These are phyloP conservation scores for Chloropsis cyanopogon DNA, from an alignment of 2,113 vertebrate species.

Conservation along the genomic window DNA sequence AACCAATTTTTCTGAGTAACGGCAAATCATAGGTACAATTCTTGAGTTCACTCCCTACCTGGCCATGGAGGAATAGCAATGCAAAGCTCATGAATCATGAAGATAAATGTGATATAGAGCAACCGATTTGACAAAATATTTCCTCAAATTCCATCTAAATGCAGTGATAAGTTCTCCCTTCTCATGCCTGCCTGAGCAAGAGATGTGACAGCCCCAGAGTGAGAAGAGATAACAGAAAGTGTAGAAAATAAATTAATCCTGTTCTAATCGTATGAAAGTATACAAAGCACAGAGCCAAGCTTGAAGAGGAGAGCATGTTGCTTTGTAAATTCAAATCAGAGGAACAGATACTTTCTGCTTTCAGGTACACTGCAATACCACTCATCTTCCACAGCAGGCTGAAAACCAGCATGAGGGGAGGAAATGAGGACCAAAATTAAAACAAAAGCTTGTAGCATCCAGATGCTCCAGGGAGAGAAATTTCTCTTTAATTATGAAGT, in stretches of 20 bases:
- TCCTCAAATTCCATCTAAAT: background rate
- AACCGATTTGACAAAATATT: conserved; percentile 7
- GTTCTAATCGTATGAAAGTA: background rate
- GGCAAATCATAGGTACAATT: background rate
- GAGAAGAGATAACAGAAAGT: conserved; percentile 15
- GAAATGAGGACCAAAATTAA: conserved; percentile 10
- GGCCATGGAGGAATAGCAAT: background rate
- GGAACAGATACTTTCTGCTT: conserved; percentile 6
- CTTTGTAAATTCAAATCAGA: conserved; percentile 36
- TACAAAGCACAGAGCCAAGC: background rate
- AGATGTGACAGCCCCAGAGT: background rate
- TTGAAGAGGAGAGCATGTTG: conserved; percentile 6
- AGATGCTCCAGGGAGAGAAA: background rate
- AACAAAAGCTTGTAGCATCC: background rate
- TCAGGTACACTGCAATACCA: background rate
- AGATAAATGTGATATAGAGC: background rate
- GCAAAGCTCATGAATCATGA: background rate
- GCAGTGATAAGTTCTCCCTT: background rate
- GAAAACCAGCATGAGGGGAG: conserved; percentile 9
- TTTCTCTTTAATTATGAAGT: background rate
- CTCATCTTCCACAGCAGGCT: conserved; percentile 3
- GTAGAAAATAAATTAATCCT: conserved; percentile 38
- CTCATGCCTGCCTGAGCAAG: background rate
- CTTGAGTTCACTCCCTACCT: background rate
- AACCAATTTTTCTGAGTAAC: background rate